Percentiles rank a stretch among this genome's conserved stretches.
Evolutionary conservation across 2,888 invertebrate genomes (phyloP).

Genomic region (Schizotus pectinicornis): DNA sequence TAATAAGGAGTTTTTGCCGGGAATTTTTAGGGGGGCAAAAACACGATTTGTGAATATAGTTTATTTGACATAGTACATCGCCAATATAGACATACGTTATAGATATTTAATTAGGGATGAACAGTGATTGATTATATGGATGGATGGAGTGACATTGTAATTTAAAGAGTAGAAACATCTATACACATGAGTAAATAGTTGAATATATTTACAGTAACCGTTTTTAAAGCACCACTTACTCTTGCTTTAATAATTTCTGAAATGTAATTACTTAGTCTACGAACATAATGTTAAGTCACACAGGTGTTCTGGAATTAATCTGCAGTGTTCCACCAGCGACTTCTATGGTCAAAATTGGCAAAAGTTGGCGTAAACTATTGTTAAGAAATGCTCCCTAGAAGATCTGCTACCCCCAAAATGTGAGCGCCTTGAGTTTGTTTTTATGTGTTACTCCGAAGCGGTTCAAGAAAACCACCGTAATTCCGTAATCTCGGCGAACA

Average conservation of each 20-base stretch:
- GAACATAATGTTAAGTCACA: constrained; percentile 6
- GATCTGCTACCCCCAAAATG: too few species aligned
- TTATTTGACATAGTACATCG: constrained; percentile 23
- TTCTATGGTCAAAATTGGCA: too few species aligned
- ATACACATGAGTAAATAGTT: constrained; percentile 22
- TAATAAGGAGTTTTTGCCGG: not conserved
- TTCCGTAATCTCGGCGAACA: too few species aligned
- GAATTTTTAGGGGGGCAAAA: not conserved
- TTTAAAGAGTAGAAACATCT: constrained; percentile 27
- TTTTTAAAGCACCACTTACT: constrained; percentile 23
- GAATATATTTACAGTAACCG: constrained; percentile 25
- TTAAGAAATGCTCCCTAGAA: too few species aligned
- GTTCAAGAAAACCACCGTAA: too few species aligned
- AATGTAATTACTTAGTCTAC: constrained; percentile 9
- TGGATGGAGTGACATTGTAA: constrained; percentile 28
- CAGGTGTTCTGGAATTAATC: too few species aligned
- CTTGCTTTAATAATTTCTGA: not conserved
- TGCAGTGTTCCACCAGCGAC: too few species aligned
- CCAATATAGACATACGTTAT: constrained; percentile 17
- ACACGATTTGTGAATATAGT: constrained; percentile 14
- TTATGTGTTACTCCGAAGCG: too few species aligned
- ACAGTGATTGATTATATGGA: constrained; percentile 22
- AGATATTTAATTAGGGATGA: constrained; percentile 22
- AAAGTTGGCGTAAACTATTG: too few species aligned
- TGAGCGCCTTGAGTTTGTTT: too few species aligned